phyloP scores from a whole-genome alignment of 2,888 invertebrate genomes.

The Acronicta leporina region DNA sequence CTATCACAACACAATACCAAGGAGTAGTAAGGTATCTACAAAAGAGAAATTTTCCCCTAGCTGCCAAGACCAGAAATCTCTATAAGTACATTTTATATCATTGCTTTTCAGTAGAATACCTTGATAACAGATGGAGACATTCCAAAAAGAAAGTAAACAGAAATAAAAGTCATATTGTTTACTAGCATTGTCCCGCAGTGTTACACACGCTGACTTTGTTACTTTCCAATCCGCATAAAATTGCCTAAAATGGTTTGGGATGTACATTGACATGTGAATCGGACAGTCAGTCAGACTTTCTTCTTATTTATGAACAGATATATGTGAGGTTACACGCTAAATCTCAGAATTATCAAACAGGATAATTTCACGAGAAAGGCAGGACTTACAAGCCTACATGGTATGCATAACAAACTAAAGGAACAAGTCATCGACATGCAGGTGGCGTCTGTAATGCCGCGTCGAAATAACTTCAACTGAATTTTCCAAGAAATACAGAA shows the following conservation, averaged over 20 bases:
- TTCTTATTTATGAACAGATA: not conserved
- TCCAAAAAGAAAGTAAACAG: too few relatives aligned
- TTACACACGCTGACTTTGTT: too few relatives aligned
- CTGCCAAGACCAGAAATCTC: conserved; percentile 54
- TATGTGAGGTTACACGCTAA: conserved; percentile 25
- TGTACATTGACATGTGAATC: too few relatives aligned
- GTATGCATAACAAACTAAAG: conserved; percentile 71
- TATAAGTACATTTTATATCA: conserved; percentile 32
- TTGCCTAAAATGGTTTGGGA: too few relatives aligned
- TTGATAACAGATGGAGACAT: conserved; percentile 4
- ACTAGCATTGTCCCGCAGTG: not conserved
- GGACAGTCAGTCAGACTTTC: too few relatives aligned
- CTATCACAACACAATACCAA: conserved; percentile 81
- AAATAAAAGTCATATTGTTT: not conserved
- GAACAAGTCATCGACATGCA: conserved; percentile 70
- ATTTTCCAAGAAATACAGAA: conserved; percentile 61
- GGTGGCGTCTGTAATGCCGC: conserved; percentile 58
- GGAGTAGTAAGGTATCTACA: conserved; percentile 73
- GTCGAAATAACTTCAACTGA: conserved; percentile 62
- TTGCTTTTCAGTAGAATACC: conserved; percentile 45
- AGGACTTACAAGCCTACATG: conserved; percentile 60
- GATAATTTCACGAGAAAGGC: conserved; percentile 67
- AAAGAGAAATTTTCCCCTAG: conserved; percentile 75
- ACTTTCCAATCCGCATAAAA: too few relatives aligned
- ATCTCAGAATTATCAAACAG: conserved; percentile 52